phyloP scores from a whole-genome alignment of 2,113 vertebrate species.

The Trogon surrucura region DNA sequence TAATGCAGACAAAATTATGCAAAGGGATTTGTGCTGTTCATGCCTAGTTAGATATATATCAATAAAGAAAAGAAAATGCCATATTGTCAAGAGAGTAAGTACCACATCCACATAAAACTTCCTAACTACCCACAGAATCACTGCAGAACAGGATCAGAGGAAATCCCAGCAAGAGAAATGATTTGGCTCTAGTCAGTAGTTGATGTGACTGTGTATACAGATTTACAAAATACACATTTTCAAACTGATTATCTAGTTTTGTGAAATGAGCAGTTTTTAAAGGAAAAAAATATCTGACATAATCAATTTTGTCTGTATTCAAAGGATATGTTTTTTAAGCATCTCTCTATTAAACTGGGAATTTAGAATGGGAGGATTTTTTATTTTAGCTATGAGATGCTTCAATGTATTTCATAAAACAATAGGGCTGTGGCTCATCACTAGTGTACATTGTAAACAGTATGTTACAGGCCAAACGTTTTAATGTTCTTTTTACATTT shows the following conservation, averaged over 20 bases:
- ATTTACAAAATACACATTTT: neutral
- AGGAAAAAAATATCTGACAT: neutral
- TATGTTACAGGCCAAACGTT: neutral
- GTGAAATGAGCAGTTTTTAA: conserved; percentile 4
- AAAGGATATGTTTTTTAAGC: neutral
- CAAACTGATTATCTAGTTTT: neutral
- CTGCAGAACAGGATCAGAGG: neutral
- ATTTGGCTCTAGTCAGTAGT: neutral
- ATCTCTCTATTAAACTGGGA: conserved; percentile 4
- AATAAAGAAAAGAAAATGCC: neutral
- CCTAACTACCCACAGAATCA: neutral
- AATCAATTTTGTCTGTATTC: neutral
- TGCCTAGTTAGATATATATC: neutral
- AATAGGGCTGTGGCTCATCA: neutral
- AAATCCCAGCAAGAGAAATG: neutral
- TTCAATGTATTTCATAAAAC: neutral
- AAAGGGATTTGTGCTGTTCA: neutral
- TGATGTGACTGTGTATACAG: neutral
- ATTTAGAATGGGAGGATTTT: neutral
- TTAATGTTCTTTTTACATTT: neutral
- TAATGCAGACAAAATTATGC: neutral
- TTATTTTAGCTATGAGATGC: neutral
- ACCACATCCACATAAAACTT: neutral
- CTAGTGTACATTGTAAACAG: neutral
- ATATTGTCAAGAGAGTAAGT: neutral